Base-by-base conservation (phyloP, 2,113 vertebrate species). In the Syngnathoides biaculeatus region DNA sequence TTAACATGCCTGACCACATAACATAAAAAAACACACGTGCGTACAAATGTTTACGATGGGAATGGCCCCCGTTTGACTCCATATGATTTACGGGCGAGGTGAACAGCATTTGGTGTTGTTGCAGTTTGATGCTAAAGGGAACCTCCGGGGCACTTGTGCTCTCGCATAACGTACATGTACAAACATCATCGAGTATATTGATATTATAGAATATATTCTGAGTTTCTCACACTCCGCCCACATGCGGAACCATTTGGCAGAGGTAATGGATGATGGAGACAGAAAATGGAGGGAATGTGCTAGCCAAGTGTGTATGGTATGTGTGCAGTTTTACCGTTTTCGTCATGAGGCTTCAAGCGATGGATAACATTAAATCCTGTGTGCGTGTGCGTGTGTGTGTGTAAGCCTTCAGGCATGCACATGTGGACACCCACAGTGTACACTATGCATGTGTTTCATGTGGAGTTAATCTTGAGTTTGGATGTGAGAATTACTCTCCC, bases 401-500 rank as follows among this genome's bases (percentile, higher is more conserved):
- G 59, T 59, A 52, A 58, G 48, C 55, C 42, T 52, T 9, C 22
- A 83, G 71, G 55, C 80, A 71, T 59, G 66, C 61, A 71, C 57
- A 74, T 71, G 53, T 61, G 48, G 66, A 73, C 26, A 20, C 42
- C 17, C 43, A 6, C 42, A 43, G 66, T 79, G 74, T 63, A 71
- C 66, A 47, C 65, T 61, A 55, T 39, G 80, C 80, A 72, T 66
- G 68, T 75, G 69, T 77, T 71, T 47, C 62, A 70, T 64, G 71
- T 62, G 68, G 65, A 58, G 50, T 75, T 83, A 88, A 85, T 84
- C 85, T 76, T 58, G 50, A 66, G 59, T 79, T 81, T 81, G 84
- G 80, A 86, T 84, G 73, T 65, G 82, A 80, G 74, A 84, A 81
- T 86, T 85, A 84, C 69, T 84, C 65, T 73, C 71, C 43, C 57